Conservation (phyloP, 2,113 vertebrate species). For the Campylorhamphus procurvoides region DNA sequence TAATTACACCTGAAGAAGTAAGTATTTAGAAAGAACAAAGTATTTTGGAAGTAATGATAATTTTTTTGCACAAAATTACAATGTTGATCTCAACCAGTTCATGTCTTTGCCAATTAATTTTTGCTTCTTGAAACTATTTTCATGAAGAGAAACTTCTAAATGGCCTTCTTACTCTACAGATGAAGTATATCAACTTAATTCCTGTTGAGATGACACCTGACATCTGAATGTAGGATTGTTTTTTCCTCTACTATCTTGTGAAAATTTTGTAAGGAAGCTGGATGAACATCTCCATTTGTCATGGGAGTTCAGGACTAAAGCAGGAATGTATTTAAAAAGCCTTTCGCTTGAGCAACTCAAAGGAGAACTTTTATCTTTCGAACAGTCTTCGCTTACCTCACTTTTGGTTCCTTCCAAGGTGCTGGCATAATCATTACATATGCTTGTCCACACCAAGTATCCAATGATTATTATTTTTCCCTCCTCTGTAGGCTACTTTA, state of each 20-base stretch:
- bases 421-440: not conserved
- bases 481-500: not conserved
- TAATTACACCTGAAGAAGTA: conserved; percentile 98
- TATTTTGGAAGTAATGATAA: not conserved
- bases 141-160: not conserved
- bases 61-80: not conserved
- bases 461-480: not conserved
- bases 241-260: not conserved
- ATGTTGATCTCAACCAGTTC: not conserved
- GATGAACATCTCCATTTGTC: not conserved
- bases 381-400: not conserved
- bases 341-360: not conserved
- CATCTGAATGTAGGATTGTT: not conserved
- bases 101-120: not conserved
- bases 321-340: not conserved
- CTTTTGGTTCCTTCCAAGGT: not conserved
- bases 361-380: not conserved
- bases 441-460: not conserved
- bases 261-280: not conserved
- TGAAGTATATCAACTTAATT: not conserved
- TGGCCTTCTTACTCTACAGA: not conserved
- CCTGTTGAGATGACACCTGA: not conserved
- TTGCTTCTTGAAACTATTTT: not conserved
- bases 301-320: not conserved
- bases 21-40: conserved; percentile 35